These are phyloP conservation scores for Nannospalax galili DNA, from an alignment of 2,113 vertebrate species.

Conservation along the genomic window DNA sequence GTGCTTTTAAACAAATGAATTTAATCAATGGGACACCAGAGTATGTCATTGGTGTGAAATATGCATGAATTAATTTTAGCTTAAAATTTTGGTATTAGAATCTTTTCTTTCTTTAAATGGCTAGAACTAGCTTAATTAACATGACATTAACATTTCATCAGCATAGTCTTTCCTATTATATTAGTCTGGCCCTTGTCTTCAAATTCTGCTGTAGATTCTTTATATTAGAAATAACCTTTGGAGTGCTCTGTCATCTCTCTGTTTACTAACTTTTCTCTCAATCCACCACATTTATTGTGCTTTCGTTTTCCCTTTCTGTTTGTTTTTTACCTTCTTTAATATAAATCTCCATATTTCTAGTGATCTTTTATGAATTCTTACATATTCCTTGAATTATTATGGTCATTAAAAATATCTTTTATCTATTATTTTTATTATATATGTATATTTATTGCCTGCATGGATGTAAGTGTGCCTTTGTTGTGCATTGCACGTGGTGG, in stretches of 20 bases:
- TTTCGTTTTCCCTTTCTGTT: not conserved
- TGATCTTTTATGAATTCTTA: not conserved
- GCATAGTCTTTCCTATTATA: conserved; percentile 15
- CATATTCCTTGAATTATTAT: not conserved
- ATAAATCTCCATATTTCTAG: not conserved
- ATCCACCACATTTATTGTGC: not conserved
- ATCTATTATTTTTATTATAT: not conserved
- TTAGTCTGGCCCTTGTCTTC: conserved; percentile 29
- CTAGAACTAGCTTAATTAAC: conserved; percentile 41
- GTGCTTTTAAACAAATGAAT: conserved; percentile 25
- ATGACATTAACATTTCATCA: conserved; percentile 58
- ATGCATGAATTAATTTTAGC: conserved; percentile 61
- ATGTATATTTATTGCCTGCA: too few relatives aligned
- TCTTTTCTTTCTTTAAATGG: conserved; percentile 39
- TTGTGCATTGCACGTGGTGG: too few relatives aligned
- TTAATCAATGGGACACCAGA: conserved; percentile 48
- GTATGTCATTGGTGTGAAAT: conserved; percentile 49
- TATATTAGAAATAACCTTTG: not conserved
- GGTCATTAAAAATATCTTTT: too few relatives aligned
- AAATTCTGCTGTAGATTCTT: not conserved
- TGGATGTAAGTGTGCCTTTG: too few relatives aligned
- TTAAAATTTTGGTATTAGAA: conserved; percentile 59
- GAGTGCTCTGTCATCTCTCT: not conserved
- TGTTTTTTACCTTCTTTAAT: not conserved
- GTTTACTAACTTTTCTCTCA: not conserved